Evolutionary conservation across 2,797 vertebrate species (phyloP).

Genomic region (Helarctos malayanus): DNA sequence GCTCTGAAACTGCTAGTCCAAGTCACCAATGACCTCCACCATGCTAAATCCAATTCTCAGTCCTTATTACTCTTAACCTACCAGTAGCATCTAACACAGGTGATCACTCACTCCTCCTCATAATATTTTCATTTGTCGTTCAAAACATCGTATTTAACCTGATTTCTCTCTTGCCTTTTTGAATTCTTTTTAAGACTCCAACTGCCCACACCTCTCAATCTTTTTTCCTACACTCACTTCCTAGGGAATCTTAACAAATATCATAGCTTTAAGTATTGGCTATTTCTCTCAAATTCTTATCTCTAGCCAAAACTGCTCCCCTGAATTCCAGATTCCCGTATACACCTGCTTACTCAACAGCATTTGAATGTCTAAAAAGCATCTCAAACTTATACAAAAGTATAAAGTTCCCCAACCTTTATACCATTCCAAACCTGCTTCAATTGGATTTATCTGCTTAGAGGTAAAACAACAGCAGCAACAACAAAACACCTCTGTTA

Average conservation of each 20-base stretch:
- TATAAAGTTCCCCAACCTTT: background rate
- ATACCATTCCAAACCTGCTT: background rate
- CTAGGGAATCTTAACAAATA: background rate
- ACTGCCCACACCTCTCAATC: background rate
- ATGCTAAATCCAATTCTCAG: background rate
- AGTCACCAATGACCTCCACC: background rate
- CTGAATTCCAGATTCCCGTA: background rate
- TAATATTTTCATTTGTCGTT: slow-evolving; percentile 18
- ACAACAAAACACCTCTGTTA: background rate
- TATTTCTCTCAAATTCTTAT: background rate
- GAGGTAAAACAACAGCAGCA: background rate
- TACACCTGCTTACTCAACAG: background rate
- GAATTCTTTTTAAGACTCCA: background rate
- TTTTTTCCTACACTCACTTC: background rate
- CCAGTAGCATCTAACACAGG: background rate
- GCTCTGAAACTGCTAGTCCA: background rate
- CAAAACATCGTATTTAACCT: background rate
- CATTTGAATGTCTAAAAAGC: background rate
- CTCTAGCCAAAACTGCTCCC: background rate
- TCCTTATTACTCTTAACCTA: background rate
- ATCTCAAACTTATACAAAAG: background rate
- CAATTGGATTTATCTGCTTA: background rate
- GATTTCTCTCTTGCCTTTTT: background rate
- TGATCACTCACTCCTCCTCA: background rate
- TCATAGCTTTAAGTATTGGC: background rate